Base-by-base conservation (phyloP, 2,797 vertebrate genomes). In the Acrossocheilus wenchowensis region DNA sequence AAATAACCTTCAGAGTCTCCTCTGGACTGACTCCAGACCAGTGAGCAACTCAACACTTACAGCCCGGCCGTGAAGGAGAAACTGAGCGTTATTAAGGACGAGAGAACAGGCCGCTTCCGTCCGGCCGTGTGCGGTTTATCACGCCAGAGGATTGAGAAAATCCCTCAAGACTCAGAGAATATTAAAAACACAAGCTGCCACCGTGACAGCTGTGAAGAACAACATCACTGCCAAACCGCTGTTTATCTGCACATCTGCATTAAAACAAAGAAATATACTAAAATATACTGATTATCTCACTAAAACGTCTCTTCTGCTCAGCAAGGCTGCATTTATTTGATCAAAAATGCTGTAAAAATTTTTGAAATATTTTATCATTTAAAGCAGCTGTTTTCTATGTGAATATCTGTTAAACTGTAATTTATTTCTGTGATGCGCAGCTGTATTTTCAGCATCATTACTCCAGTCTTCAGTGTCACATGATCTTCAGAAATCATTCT, bases 111-210 rank as follows among this genome's bases (percentile, higher is more conserved):
- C 34, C 34, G 34, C 34, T 36, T 36, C 34, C 3, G 34, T 36
- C 34, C 34, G 3, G 39, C 5, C 19, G 69, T 4, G 15, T 8
- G 89, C 88, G 91, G 91, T 90, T 93, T 92, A 91, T 89, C 88
- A 89, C 84, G 36, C 91, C 82, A 92, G 93, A 93, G 91, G 93
- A 94, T 94, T 92, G 90, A 89, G 90, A 91, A 93, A 94, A 94
- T 95, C 94, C 93, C 92, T 90, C 87, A 81, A 84, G 90, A 91
- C 72, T 34, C 57, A 14, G 43, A 72, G 73, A 71, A 83, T 81
- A 88, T 71, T 34, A 89, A 39, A 39, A 66, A 77, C 60, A 72
- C 9, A 57, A 78, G 73, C 68, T 81, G 82, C n/a, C 83, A 77
- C 54, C 43, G 78, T 84, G 86, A 90, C 75, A 43, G 88, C 89